Evolutionary conservation across 2,113 vertebrate genomes (phyloP).

Genomic region (Rhegmatorhina hoffmannsi): DNA sequence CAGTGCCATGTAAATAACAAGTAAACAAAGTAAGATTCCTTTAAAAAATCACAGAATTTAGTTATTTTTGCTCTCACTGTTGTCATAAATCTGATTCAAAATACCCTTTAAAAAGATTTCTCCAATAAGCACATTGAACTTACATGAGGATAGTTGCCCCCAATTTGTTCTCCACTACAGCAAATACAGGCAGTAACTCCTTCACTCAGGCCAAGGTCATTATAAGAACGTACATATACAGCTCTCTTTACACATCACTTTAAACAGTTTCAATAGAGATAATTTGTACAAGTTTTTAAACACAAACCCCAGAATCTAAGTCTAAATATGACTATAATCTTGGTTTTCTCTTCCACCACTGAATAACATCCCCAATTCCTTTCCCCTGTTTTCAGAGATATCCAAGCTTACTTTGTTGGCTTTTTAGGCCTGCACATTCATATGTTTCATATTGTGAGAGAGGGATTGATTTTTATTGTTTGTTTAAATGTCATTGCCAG

Average conservation of each 20-base stretch:
- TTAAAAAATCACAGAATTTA: background rate
- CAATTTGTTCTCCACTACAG: constrained; percentile 10
- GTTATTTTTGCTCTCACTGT: background rate
- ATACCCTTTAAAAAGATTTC: background rate
- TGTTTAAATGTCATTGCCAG: constrained; percentile 28
- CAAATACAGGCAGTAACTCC: background rate
- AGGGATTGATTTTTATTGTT: constrained; percentile 24
- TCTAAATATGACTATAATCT: background rate
- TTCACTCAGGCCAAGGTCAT: background rate
- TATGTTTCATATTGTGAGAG: constrained; percentile 51
- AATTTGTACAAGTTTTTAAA: background rate
- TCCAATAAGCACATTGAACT: constrained; percentile 36
- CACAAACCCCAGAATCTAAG: background rate
- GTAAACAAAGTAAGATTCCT: background rate
- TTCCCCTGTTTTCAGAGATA: background rate
- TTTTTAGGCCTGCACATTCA: constrained; percentile 28
- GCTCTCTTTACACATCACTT: background rate
- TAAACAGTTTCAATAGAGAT: background rate
- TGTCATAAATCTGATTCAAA: background rate
- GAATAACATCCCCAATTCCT: background rate
- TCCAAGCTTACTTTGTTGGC: background rate
- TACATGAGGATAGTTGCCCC: constrained; percentile 42
- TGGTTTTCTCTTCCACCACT: background rate
- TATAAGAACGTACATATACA: background rate
- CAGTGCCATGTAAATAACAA: background rate